Evolutionary conservation across 2,888 invertebrate species (phyloP).

Genomic region (Lapara coniferarum): DNA sequence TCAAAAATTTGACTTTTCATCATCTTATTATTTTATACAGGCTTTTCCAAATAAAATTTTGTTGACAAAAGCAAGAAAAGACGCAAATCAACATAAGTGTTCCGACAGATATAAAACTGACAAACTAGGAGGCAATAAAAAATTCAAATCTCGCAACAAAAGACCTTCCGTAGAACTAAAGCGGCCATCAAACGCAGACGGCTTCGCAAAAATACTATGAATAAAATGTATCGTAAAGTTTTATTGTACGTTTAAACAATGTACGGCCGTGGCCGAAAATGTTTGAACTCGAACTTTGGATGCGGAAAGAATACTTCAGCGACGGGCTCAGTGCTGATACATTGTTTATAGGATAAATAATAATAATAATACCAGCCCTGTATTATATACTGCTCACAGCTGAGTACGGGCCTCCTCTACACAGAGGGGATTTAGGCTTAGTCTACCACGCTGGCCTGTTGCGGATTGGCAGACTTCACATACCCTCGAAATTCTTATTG

Average conservation of each 20-base stretch:
- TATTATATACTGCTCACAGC: too few relatives aligned
- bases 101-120: constrained; percentile 15
- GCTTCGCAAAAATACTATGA: constrained; percentile 31
- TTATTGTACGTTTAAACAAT: constrained; percentile 35
- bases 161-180: constrained; percentile 22
- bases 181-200: constrained; percentile 27
- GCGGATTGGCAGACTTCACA: too few relatives aligned
- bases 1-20: too few relatives aligned
- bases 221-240: constrained; percentile 46
- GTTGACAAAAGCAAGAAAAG: background rate
- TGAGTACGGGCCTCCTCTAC: too few relatives aligned
- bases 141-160: constrained; percentile 33
- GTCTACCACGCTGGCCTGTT: too few relatives aligned
- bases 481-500: too few relatives aligned
- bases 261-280: background rate
- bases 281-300: background rate
- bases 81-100: background rate
- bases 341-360: too few relatives aligned
- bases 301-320: background rate
- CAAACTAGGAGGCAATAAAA: constrained; percentile 36
- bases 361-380: too few relatives aligned
- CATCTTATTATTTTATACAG: background rate
- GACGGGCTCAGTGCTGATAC: too few relatives aligned
- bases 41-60: background rate
- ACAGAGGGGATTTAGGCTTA: too few relatives aligned